Evolutionary conservation across 37 sponge, comb jelly and placozoan genomes (phyloP).

Genomic region (Chondrilla cf. caribensis): DNA sequence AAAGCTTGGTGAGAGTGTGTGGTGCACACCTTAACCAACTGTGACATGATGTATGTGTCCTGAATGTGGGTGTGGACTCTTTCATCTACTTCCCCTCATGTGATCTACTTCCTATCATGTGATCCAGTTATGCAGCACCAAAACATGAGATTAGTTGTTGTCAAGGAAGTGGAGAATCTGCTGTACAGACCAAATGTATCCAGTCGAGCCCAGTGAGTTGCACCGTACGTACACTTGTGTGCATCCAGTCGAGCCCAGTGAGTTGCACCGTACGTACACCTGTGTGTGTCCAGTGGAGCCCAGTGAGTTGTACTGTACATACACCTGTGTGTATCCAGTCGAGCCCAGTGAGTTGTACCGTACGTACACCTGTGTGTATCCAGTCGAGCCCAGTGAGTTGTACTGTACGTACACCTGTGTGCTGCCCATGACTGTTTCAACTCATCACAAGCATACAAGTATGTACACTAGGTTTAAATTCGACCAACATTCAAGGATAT

Average conservation of each 20-base stretch:
- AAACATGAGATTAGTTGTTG: slow-evolving; percentile 91
- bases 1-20: slow-evolving; percentile 63
- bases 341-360: slow-evolving; percentile 76
- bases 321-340: slow-evolving; percentile 39
- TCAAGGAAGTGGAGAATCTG: slow-evolving; percentile 79
- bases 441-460: not conserved
- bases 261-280: slow-evolving; percentile 22
- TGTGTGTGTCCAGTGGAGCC: slow-evolving; percentile 60
- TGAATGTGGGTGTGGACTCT: too few relatives aligned
- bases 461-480: too few relatives aligned
- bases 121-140: slow-evolving; percentile 80
- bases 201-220: slow-evolving; percentile 82
- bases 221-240: not conserved
- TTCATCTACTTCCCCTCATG: too few relatives aligned
- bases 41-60: too few relatives aligned
- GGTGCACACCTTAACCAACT: too few relatives aligned
- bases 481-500: too few relatives aligned
- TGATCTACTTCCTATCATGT: not conserved
- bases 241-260: slow-evolving; percentile 83
- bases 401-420: not conserved
- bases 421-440: too few relatives aligned
- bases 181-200: slow-evolving; percentile 86
- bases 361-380: slow-evolving; percentile 24
- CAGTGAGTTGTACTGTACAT: slow-evolving; percentile 59
- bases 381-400: slow-evolving; percentile 82